phyloP scores from a whole-genome alignment of 2,888 invertebrate genomes.

The Drosophila kanekoi region DNA sequence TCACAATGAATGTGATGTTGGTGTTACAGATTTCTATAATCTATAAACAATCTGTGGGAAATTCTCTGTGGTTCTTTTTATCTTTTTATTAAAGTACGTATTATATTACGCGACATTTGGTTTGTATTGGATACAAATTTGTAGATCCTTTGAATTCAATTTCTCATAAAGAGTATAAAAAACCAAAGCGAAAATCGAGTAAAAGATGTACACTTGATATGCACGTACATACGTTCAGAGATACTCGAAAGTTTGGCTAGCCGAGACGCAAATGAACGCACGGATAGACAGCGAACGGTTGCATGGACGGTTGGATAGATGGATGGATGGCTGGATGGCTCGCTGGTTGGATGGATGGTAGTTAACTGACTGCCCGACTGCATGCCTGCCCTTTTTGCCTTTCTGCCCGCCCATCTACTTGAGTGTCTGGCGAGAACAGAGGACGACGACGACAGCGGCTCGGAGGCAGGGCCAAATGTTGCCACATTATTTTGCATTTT shows the following conservation, averaged over 20 bases:
- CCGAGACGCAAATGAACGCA: conserved; percentile 70
- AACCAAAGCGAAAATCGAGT: conserved; percentile 53
- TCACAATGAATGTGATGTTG: no score
- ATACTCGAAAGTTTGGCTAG: conserved; percentile 69
- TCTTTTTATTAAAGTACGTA: not conserved
- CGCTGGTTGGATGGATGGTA: conserved; percentile 50
- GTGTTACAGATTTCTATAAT: no score
- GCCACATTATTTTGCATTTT: conserved; percentile 78
- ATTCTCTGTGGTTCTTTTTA: no score
- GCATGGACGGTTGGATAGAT: conserved; percentile 42
- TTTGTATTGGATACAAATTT: conserved; percentile 8
- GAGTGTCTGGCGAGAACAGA: conserved; percentile 74
- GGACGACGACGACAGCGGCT: conserved; percentile 46
- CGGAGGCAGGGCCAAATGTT: conserved; percentile 49
- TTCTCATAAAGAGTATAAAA: conserved; percentile 14
- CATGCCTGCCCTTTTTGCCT: conserved; percentile 9
- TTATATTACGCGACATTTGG: not conserved
- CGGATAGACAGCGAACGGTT: conserved; percentile 49
- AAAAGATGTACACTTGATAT: conserved; percentile 65
- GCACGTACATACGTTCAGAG: conserved; percentile 51
- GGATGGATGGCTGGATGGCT: conserved; percentile 51
- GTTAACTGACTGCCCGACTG: conserved; percentile 57
- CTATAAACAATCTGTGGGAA: no score
- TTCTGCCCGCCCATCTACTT: conserved; percentile 53
- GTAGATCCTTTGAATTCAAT: not conserved